Conservation (phyloP, 2,113 vertebrate species). For the Eulemur rufifrons region DNA sequence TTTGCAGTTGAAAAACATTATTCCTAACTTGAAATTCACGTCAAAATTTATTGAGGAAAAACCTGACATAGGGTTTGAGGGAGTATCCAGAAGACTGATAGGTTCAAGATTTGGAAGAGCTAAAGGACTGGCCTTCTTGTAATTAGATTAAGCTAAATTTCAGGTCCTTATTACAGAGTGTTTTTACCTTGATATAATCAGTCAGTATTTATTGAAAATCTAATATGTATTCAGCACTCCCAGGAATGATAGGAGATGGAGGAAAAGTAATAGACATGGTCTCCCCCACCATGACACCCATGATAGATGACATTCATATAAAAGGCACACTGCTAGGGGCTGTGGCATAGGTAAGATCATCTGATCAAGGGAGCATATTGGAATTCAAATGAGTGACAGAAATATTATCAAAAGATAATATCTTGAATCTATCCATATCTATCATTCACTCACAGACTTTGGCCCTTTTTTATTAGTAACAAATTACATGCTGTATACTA, state of each 20-base stretch:
- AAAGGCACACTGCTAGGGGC: not conserved
- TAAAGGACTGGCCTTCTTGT: not conserved
- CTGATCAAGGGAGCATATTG: slow-evolving; percentile 17
- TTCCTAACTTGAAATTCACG: slow-evolving; percentile 36
- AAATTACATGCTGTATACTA: not conserved
- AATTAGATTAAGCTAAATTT: slow-evolving; percentile 31
- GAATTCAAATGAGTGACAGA: slow-evolving; percentile 47
- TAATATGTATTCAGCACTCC: slow-evolving; percentile 43
- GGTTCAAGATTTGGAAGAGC: slow-evolving; percentile 38
- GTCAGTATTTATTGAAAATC: slow-evolving; percentile 45
- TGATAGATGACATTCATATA: slow-evolving; percentile 59
- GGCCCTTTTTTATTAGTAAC: slow-evolving; percentile 41
- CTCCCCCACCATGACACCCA: not conserved
- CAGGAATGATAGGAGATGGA: slow-evolving; percentile 47
- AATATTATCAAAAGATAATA: slow-evolving; percentile 27
- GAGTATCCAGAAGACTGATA: not conserved
- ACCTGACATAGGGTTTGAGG: not conserved
- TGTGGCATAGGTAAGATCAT: slow-evolving; percentile 11
- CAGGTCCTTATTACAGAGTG: not conserved
- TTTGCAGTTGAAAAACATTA: not conserved
- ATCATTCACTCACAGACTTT: slow-evolving; percentile 36
- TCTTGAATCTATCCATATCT: not conserved
- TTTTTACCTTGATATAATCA: slow-evolving; percentile 45
- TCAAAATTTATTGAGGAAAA: slow-evolving; percentile 38
- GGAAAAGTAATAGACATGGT: slow-evolving; percentile 41